These are phyloP conservation scores for Apotomis capreana DNA, from an alignment of 2,888 invertebrate genomes.

Conservation along the genomic window DNA sequence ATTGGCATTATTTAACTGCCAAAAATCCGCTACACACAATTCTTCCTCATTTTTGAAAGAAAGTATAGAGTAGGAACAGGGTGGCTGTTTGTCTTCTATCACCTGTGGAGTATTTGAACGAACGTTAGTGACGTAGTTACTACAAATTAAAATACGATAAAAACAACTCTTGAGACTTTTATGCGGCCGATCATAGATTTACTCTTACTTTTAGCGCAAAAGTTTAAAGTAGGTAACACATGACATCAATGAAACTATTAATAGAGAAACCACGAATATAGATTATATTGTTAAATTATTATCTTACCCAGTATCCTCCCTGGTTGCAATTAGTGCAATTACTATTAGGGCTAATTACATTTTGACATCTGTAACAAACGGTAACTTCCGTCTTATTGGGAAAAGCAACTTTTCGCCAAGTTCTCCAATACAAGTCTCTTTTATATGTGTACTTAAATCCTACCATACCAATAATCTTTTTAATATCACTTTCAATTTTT, in stretches of 20 bases:
- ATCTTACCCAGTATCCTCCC: constrained; percentile 64
- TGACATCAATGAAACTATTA: too few relatives aligned
- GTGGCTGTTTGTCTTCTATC: constrained; percentile 60
- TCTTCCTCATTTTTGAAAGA: constrained; percentile 51
- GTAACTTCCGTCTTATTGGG: constrained; percentile 46
- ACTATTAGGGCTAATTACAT: constrained; percentile 45
- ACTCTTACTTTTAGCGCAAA: too few relatives aligned
- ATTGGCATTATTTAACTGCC: constrained; percentile 41
- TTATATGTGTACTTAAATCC: constrained; percentile 62
- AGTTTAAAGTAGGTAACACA: too few relatives aligned
- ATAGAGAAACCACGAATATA: too few relatives aligned
- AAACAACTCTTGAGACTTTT: too few relatives aligned
- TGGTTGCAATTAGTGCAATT: constrained; percentile 49
- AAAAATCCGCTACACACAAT: constrained; percentile 55
- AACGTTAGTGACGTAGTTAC: constrained; percentile 13
- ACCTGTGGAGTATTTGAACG: constrained; percentile 52
- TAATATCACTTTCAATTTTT: constrained; percentile 57
- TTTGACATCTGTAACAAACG: constrained; percentile 60
- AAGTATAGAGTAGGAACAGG: constrained; percentile 65
- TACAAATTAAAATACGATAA: background rate
- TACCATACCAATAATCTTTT: constrained; percentile 56
- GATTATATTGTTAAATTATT: background rate
- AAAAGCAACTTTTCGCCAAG: constrained; percentile 60
- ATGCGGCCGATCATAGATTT: too few relatives aligned
- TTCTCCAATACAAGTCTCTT: constrained; percentile 65